Evolutionary conservation across 2,113 vertebrate genomes (phyloP), one percentile per base, ranked within the genome.

Genomic region (Leptodactylus fuscus): DNA sequence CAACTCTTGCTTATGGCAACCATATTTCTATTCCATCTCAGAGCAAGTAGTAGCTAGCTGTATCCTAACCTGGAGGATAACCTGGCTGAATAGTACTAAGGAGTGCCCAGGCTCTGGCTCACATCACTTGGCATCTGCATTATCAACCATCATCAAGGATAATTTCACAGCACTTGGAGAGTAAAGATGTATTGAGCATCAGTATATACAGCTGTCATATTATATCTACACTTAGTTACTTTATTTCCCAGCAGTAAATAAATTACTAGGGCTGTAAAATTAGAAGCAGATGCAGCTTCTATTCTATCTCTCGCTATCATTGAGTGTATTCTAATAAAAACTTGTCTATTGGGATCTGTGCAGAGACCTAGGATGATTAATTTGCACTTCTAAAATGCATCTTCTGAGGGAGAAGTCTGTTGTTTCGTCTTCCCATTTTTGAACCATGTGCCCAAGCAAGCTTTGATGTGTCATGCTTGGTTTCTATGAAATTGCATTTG

Each of bases 171-270:
- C 76, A 65, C 34, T 18, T 44, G 78, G 55, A 32, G 55, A 81
- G 58, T 29, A 49, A 34, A 69, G 60, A 67, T 67, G 11, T 69
- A 49, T 67, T 29, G 36, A 81, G 20, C 55, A 65, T 65, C 55
- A 65, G 78, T n/a, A 48, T 11, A 32, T 67, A 81, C 36, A 32
- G 79, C 79, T 65, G 79, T 81, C 41, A 81, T 81, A 81, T 81
- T 81, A 48, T 67, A 48, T 38, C 27, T 81, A 81, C 60, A 81
- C 44, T 81, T 81, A 67, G 27, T 81, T 69, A 67, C 24, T 69
- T 81, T 81, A 81, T 67, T 81, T 81, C 79, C 60, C 79, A 81
- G 3, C 41, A 67, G 60, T 81, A 81, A 81, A 81, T 81, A 81
- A 48, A 81, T 81, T 81, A 81, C 58, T 67, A 67, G 24, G 44